Percentiles rank a stretch among this genome's conserved stretches.
phyloP scores from a whole-genome alignment of 2,113 vertebrate species.

The Microtus richardsoni region DNA sequence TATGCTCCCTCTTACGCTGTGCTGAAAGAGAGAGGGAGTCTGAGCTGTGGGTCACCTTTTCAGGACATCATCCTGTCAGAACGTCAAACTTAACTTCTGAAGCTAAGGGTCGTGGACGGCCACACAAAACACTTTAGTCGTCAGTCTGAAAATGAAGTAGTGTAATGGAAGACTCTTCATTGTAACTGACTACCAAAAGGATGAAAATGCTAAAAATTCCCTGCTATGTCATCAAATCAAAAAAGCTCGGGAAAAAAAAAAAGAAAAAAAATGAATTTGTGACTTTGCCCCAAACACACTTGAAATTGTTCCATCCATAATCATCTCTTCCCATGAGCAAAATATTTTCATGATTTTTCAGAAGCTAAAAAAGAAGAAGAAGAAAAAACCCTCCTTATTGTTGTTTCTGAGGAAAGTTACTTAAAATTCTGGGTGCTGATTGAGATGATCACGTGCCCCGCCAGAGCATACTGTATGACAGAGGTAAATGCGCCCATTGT shows the following conservation, averaged over 20 bases:
- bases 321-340: conserved; percentile 39
- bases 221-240: not conserved
- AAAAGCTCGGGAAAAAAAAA: not conserved
- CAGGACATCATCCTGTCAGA: conserved; percentile 30
- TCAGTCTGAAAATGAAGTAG: not conserved
- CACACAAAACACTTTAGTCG: not conserved
- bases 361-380: conserved; percentile 28
- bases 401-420: conserved; percentile 51
- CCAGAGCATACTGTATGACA: conserved; percentile 50
- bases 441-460: conserved; percentile 52
- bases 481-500: conserved; percentile 68
- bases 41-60: not conserved
- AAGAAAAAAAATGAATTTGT: not conserved
- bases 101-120: not conserved
- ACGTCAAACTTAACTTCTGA: conserved; percentile 16
- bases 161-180: conserved; percentile 14
- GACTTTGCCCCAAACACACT: conserved; percentile 9
- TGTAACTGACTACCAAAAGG: conserved; percentile 16
- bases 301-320: conserved; percentile 57
- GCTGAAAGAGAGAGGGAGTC: not conserved
- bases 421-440: not conserved
- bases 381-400: not conserved
- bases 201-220: conserved; percentile 27
- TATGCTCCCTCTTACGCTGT: no score
- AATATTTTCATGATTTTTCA: conserved; percentile 49